Evolutionary conservation across 2,113 vertebrate genomes (phyloP), one percentile per base, ranked within the genome.

Genomic region (Nycticebus coucang): DNA sequence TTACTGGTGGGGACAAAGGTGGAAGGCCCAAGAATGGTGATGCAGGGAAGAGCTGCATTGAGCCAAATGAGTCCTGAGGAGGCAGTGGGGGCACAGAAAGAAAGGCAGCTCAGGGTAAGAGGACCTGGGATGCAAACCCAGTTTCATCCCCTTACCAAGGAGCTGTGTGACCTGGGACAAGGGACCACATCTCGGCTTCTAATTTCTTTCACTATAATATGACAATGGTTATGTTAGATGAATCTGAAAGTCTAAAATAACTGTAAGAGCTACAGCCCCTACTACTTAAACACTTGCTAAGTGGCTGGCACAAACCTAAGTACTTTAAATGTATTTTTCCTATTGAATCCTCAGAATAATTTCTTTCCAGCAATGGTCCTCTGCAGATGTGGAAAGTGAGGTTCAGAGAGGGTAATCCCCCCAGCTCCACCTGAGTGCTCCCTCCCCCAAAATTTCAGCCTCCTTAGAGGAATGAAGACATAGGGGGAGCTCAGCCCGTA

Each of bases 281-380:
- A 14, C 53, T 90, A 69, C 59, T 69, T 41, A 79, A 68, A 64
- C 33, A 50, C 53, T 68, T 53, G 68, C 59, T 93, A 69, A 62
- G 75, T 86, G 64, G 86, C 96, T 75, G 62, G 89, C 93, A 91
- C 69, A 30, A 81, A 66, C 90, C 86, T 87, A 21, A 80, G 53
- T 75, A 55, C 93, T 78, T 79, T 75, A 81, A 85, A 66, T 78
- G 45, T 69, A 22, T 57, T 69, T 89, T 87, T 74, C 86, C 87
- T 64, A 4, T 71, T 83, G 45, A 81, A 55, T 91, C 71, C 53
- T 86, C 33, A 4, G 50, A 89, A 69, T n/a, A 50, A 33, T 77
- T 68, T 75, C 14, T 11, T 79, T 89, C 62, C 75, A 75, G 2
- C 26, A 59, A 24, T 0, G 1, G 33, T 82, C 55, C 69, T 77